Conservation (phyloP, 2,797 vertebrate genomes). For the Falco cherrug region DNA sequence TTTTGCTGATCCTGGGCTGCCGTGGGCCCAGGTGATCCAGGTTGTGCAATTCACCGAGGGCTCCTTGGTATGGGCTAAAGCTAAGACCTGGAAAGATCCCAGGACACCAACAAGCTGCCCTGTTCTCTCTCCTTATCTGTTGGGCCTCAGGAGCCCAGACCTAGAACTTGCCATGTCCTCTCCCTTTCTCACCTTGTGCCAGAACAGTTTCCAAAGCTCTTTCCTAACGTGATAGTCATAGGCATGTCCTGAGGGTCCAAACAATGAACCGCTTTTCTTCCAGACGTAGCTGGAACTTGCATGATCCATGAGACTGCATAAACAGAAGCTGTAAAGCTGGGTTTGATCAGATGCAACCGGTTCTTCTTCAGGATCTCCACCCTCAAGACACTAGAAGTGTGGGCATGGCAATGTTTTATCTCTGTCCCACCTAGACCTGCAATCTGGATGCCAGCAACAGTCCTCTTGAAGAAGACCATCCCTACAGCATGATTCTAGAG, state of each 20-base stretch:
- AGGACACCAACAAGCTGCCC: background rate
- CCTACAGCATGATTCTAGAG: background rate
- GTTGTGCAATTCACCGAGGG: accelerated
- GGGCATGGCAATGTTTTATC: background rate
- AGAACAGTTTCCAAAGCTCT: background rate
- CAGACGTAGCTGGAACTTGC: background rate
- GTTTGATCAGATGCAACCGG: background rate
- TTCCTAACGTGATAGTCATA: background rate
- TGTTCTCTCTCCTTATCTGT: background rate
- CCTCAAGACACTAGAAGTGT: background rate
- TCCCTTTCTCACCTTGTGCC: background rate
- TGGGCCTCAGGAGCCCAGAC: background rate
- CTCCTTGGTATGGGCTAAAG: accelerated
- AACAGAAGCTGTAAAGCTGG: background rate
- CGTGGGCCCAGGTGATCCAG: accelerated
- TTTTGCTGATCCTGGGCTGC: background rate
- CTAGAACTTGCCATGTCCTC: background rate
- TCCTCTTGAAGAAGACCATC: background rate
- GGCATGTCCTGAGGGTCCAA: background rate
- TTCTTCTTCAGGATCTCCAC: background rate
- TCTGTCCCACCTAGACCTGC: background rate
- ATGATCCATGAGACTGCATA: background rate
- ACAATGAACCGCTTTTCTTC: background rate
- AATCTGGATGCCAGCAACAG: background rate
- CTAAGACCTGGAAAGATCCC: background rate